Conservation (phyloP, 2,797 vertebrate species). For the Manis crassicaudata region DNA sequence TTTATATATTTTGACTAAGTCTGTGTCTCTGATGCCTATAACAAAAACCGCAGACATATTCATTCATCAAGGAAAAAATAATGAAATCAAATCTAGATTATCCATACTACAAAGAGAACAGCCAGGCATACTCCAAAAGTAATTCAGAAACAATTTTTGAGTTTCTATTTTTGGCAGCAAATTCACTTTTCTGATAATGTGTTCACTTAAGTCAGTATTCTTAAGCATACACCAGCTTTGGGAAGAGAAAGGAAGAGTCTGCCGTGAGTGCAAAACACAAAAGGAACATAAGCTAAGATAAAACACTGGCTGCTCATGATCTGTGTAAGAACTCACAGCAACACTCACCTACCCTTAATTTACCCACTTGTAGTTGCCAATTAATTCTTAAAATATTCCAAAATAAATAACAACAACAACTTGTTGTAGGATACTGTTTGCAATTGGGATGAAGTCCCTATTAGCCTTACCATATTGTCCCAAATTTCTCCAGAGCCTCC, state of each 20-base stretch:
- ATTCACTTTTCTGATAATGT: constrained; percentile 63
- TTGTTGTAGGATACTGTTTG: neutral
- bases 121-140: constrained; percentile 13
- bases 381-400: neutral
- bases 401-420: neutral
- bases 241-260: neutral
- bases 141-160: constrained; percentile 48
- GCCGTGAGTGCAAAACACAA: neutral
- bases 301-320: neutral
- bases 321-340: neutral
- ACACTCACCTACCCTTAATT: neutral
- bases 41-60: constrained; percentile 20
- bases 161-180: constrained; percentile 48
- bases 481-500: constrained; percentile 96
- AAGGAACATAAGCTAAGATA: neutral
- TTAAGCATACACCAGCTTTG: neutral
- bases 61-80: neutral
- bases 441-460: neutral
- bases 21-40: neutral
- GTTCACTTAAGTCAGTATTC: constrained; percentile 55
- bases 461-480: constrained; percentile 93
- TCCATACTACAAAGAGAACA: constrained; percentile 35
- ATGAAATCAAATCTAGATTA: constrained; percentile 36
- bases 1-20: constrained; percentile 39
- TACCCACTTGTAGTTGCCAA: neutral